Evolutionary conservation across 1,140 invertebrate genomes (phyloP).

Genomic region (Brachionus rotundiformis): DNA sequence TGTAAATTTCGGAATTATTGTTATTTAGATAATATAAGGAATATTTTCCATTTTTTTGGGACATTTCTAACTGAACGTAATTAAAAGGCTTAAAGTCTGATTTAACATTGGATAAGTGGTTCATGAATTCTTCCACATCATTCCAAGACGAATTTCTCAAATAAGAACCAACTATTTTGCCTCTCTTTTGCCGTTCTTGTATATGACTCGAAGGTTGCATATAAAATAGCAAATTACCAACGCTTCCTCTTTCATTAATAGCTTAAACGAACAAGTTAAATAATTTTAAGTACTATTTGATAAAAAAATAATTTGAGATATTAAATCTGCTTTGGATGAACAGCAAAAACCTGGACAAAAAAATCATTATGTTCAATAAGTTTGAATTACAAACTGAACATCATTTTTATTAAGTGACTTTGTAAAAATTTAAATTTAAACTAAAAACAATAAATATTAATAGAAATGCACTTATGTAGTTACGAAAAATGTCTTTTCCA

Average conservation of each 20-base stretch:
- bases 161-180: background rate
- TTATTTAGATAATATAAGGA: slow-evolving; percentile 42
- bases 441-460: no score
- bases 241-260: slow-evolving; percentile 45
- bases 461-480: no score
- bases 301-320: no score
- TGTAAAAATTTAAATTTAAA: no score
- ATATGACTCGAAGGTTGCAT: slow-evolving; percentile 27
- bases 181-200: slow-evolving; percentile 22
- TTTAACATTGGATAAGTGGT: slow-evolving; percentile 26
- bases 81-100: slow-evolving; percentile 47
- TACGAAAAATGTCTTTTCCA: no score
- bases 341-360: no score
- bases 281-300: no score
- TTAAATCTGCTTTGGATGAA: no score
- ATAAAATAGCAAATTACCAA: slow-evolving; percentile 43
- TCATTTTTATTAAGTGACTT: no score
- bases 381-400: no score
- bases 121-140: background rate
- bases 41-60: slow-evolving; percentile 24
- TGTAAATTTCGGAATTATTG: slow-evolving; percentile 3
- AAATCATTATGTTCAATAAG: no score
- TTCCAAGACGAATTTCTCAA: slow-evolving; percentile 44
- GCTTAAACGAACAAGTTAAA: background rate
- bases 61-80: slow-evolving; percentile 35